A percentile compares a stretch with the other conserved stretches of the same genome.
Evolutionary conservation across 2,888 invertebrate genomes (phyloP).

Genomic region (Blera fallax): DNA sequence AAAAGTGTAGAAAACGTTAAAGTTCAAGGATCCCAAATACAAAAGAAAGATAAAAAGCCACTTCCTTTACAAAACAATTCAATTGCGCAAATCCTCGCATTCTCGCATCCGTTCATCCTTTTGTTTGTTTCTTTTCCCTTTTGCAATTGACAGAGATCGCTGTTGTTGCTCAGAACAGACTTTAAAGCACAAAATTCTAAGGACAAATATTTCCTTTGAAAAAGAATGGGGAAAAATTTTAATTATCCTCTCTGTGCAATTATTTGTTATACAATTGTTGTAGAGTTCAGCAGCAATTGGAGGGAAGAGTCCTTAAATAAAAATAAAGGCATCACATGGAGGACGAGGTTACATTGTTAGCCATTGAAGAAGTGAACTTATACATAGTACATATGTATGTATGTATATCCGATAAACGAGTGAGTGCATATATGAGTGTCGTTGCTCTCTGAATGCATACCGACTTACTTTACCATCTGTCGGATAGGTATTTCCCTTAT

Average conservation of each 20-base stretch:
- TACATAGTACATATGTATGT: neutral
- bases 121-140: conserved; percentile 19
- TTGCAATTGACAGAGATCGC: neutral
- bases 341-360: conserved; percentile 11
- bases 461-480: too few species aligned
- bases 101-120: conserved; percentile 16
- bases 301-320: neutral
- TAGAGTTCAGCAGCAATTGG: conserved; percentile 1
- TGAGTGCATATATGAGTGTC: conserved; percentile 4
- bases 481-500: conserved; percentile 6
- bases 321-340: conserved; percentile 34
- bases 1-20: neutral
- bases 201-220: conserved; percentile 23
- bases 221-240: conserved; percentile 8
- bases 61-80: conserved; percentile 26
- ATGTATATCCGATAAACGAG: neutral
- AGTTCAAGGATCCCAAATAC: conserved; percentile 27
- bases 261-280: conserved; percentile 45
- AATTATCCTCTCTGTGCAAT: conserved; percentile 38
- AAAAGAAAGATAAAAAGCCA: conserved; percentile 12
- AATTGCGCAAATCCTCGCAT: conserved; percentile 34
- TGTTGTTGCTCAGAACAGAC: neutral
- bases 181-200: neutral
- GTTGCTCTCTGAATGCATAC: neutral
- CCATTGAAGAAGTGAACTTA: conserved; percentile 4